Evolutionary conservation across 2,113 vertebrate species (phyloP).

Genomic region (Barnardius zonarius): DNA sequence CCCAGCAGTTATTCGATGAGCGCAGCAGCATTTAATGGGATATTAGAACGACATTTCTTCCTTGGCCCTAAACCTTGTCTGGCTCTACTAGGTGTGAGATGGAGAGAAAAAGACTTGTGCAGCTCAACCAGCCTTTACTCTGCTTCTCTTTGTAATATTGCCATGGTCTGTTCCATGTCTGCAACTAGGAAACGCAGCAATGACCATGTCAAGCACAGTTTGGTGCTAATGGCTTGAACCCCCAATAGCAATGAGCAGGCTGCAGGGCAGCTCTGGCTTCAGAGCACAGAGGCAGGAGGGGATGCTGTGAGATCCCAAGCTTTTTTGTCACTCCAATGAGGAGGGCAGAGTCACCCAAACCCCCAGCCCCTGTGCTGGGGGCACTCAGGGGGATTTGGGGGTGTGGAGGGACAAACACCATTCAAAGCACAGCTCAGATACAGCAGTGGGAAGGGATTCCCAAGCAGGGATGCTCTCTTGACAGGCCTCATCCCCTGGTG

Average conservation of each 20-base stretch:
- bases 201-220: accelerated
- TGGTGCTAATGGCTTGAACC: not conserved
- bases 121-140: not conserved
- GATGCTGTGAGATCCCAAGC: not conserved
- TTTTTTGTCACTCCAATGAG: not conserved
- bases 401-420: too few relatives aligned
- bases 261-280: not conserved
- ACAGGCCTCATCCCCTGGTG: not conserved
- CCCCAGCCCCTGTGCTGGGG: not conserved
- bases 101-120: not conserved
- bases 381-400: not conserved
- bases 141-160: not conserved
- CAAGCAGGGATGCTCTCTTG: accelerated
- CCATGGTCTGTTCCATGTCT: not conserved
- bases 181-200: not conserved
- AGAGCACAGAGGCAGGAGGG: not conserved
- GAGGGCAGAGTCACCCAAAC: not conserved
- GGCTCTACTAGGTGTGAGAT: not conserved
- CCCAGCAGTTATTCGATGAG: not conserved
- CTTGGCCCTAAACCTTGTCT: not conserved
- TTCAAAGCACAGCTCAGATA: not conserved
- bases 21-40: not conserved
- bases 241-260: not conserved
- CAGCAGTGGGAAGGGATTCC: not conserved
- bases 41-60: not conserved